These are phyloP conservation scores for Dynastes tityus DNA, from an alignment of 2,888 invertebrate species.

Conservation along the genomic window DNA sequence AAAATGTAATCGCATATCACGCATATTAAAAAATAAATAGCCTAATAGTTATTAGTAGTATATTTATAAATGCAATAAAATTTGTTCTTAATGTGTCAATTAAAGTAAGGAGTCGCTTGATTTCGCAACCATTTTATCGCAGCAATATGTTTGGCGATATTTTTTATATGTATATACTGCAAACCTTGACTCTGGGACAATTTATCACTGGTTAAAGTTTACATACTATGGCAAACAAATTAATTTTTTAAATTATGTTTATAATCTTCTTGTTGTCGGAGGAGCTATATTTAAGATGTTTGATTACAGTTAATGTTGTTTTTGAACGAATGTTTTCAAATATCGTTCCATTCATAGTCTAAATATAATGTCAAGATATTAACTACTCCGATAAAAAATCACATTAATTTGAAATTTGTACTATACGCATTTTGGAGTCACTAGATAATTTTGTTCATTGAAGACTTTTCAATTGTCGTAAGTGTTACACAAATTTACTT, in stretches of 20 bases:
- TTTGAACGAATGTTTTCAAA: not conserved
- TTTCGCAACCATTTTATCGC: not conserved
- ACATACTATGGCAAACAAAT: not conserved
- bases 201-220: not conserved
- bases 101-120: not conserved
- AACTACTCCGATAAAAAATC: not conserved
- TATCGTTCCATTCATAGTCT: not conserved
- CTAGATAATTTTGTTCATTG: not conserved
- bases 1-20: not conserved
- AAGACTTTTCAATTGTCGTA: too few species aligned
- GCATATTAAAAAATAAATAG: conserved; percentile 6
- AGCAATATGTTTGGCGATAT: not conserved
- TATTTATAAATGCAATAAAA: conserved; percentile 14
- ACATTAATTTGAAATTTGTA: not conserved
- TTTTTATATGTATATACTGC: not conserved
- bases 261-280: not conserved
- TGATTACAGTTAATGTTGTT: not conserved
- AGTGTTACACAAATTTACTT: too few species aligned
- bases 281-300: not conserved
- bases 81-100: conserved; percentile 10
- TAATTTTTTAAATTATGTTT: conserved; percentile 4
- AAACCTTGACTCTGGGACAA: conserved; percentile 19
- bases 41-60: not conserved
- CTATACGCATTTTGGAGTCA: not conserved
- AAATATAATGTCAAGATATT: not conserved